A percentile compares a stretch with the other conserved stretches of the same genome.
These are phyloP conservation scores for Endomychus coccineus DNA, from an alignment of 2,888 invertebrate genomes.

Conservation along the genomic window DNA sequence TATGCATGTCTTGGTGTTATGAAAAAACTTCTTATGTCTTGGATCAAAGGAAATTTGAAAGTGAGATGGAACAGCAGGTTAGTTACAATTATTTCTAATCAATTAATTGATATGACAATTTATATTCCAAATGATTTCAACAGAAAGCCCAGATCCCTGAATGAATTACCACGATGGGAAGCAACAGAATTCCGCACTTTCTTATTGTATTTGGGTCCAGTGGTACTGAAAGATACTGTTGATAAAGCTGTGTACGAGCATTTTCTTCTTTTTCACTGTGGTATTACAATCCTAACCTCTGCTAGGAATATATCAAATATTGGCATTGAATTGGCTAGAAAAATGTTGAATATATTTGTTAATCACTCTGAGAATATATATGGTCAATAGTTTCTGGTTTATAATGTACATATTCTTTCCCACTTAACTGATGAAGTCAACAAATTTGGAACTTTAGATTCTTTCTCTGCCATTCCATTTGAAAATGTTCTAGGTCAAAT, in stretches of 20 bases:
- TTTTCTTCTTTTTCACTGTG: slow-evolving; percentile 3
- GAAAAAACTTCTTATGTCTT: slow-evolving; percentile 14
- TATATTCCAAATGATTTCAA: slow-evolving; percentile 14
- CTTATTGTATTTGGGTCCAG: slow-evolving; percentile 9
- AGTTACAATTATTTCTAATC: slow-evolving; percentile 7
- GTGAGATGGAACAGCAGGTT: slow-evolving; percentile 6
- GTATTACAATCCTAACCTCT: slow-evolving; percentile 2
- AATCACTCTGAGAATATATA: slow-evolving; percentile 11
- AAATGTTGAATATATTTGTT: not conserved
- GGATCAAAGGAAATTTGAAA: slow-evolving; percentile 11
- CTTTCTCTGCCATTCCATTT: slow-evolving; percentile 16
- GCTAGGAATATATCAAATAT: slow-evolving; percentile 3
- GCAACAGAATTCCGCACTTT: slow-evolving; percentile 10
- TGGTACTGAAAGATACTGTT: slow-evolving; percentile 11
- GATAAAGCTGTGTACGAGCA: slow-evolving; percentile 1
- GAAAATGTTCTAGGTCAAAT: slow-evolving; percentile 17
- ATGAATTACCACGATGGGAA: slow-evolving; percentile 3
- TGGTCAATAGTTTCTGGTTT: slow-evolving; percentile 15
- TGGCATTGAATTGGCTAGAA: not conserved
- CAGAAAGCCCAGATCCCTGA: slow-evolving; percentile 11
- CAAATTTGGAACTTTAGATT: slow-evolving; percentile 13
- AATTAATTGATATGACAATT: slow-evolving; percentile 10
- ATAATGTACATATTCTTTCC: slow-evolving; percentile 16
- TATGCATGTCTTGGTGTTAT: slow-evolving; percentile 17
- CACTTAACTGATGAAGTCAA: slow-evolving; percentile 17